Conservation (phyloP, 2,888 invertebrate genomes). For the Aplocera efformata region DNA sequence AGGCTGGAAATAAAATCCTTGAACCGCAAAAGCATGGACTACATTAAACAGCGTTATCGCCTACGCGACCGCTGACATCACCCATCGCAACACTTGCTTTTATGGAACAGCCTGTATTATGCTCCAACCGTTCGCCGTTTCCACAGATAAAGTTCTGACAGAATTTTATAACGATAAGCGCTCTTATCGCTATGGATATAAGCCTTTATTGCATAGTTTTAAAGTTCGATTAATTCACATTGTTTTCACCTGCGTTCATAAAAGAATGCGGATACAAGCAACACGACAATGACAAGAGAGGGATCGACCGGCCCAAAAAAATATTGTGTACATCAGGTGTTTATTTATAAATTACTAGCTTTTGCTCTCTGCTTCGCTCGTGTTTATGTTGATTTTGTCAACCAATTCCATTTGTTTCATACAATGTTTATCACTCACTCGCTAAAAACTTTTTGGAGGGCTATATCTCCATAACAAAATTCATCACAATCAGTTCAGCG, state of each 20-base stretch:
- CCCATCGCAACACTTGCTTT: conserved; percentile 22
- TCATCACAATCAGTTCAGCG: no score
- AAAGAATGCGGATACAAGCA: no score
- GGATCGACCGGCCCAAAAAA: no score
- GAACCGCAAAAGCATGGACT: conserved; percentile 18
- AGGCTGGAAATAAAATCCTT: conserved; percentile 21
- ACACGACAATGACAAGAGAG: no score
- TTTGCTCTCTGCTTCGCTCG: no score
- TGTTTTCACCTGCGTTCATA: conserved; percentile 1
- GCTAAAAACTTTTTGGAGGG: no score
- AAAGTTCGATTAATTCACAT: conserved; percentile 3
- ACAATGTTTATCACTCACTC: no score
- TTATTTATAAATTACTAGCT: no score
- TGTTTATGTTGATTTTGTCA: no score
- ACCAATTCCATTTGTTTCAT: no score
- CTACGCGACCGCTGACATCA: conserved; percentile 20
- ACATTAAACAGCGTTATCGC: conserved; percentile 29
- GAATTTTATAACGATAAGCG: conserved; percentile 21
- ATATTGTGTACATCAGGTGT: no score
- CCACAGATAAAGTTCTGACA: conserved; percentile 22
- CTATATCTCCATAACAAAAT: no score
- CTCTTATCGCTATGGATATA: conserved; percentile 13
- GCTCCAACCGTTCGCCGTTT: conserved; percentile 15
- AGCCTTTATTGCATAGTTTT: conserved; percentile 3
- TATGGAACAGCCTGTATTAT: conserved; percentile 23